Evolutionary conservation across 1,140 invertebrate genomes (phyloP).

Genomic region (Idris sp.): DNA sequence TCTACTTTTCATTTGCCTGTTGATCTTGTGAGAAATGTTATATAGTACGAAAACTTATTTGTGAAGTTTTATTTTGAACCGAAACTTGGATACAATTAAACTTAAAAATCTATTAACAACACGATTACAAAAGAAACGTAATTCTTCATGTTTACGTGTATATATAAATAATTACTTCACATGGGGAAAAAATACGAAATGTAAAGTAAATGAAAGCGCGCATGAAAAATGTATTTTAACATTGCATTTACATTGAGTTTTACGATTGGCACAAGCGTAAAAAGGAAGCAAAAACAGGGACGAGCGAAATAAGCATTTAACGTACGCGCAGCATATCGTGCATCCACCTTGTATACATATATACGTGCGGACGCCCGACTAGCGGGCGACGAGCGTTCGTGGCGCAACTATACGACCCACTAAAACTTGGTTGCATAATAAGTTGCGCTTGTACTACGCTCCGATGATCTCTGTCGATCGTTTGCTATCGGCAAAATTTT

Average conservation of each 20-base stretch:
- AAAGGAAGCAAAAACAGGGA: conserved; percentile 46
- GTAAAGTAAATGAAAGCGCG: conserved; percentile 16
- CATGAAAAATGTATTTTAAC: conserved; percentile 49
- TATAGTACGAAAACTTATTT: conserved; percentile 26
- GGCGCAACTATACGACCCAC: conserved; percentile 77
- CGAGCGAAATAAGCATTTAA: conserved; percentile 51
- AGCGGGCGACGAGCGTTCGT: conserved; percentile 64
- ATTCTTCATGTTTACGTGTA: too few species aligned
- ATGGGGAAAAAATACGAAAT: too few species aligned
- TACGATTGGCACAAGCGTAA: conserved; percentile 49
- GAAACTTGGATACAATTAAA: too few species aligned
- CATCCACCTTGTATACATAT: conserved; percentile 53
- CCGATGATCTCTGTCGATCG: conserved; percentile 50
- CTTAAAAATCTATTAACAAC: too few species aligned
- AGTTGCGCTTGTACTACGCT: conserved; percentile 65
- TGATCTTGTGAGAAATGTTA: conserved; percentile 32
- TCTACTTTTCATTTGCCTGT: conserved; percentile 53
- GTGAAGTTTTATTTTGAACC: conserved; percentile 16
- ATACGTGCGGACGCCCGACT: conserved; percentile 50
- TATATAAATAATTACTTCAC: too few species aligned
- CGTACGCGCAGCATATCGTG: conserved; percentile 44
- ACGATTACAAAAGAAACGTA: too few species aligned
- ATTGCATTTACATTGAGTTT: conserved; percentile 46
- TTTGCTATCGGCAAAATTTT: conserved; percentile 46
- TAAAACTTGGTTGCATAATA: conserved; percentile 76